Evolutionary conservation across 2,113 vertebrate genomes (phyloP).

Genomic region (Xiphorhynchus elegans): DNA sequence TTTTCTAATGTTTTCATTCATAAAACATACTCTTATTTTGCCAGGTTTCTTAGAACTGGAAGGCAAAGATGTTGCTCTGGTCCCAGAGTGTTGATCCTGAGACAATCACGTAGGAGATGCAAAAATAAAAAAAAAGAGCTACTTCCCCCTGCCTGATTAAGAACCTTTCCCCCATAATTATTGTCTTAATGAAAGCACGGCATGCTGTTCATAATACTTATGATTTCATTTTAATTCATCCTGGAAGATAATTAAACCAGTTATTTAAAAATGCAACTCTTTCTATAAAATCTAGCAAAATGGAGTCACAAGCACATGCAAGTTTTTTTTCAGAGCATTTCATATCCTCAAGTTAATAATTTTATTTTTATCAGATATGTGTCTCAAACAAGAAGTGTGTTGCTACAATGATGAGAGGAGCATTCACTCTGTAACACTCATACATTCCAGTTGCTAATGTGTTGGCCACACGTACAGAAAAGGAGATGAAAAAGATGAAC

Average conservation of each 20-base stretch:
- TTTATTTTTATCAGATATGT: constrained; percentile 39
- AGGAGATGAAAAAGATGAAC: background rate
- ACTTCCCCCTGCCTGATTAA: no score
- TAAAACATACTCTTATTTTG: no score
- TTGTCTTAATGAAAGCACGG: no score
- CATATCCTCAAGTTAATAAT: constrained; percentile 2
- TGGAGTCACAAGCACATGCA: background rate
- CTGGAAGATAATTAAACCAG: constrained; percentile 47
- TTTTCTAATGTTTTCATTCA: no score
- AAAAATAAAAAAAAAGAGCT: no score
- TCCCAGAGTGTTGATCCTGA: no score
- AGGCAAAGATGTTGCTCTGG: no score
- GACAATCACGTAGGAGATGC: no score
- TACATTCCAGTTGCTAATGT: background rate
- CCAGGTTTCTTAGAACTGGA: no score
- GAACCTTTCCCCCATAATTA: no score
- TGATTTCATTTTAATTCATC: constrained; percentile 62
- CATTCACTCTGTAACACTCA: background rate
- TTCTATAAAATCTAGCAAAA: constrained; percentile 25
- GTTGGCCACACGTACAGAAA: background rate
- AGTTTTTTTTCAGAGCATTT: constrained; percentile 23
- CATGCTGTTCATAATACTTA: background rate
- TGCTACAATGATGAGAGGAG: background rate
- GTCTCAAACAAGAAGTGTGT: background rate
- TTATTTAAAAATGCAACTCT: constrained; percentile 43